These are phyloP conservation scores for Hestina assimilis DNA, from an alignment of 1,140 invertebrate species.

Conservation along the genomic window DNA sequence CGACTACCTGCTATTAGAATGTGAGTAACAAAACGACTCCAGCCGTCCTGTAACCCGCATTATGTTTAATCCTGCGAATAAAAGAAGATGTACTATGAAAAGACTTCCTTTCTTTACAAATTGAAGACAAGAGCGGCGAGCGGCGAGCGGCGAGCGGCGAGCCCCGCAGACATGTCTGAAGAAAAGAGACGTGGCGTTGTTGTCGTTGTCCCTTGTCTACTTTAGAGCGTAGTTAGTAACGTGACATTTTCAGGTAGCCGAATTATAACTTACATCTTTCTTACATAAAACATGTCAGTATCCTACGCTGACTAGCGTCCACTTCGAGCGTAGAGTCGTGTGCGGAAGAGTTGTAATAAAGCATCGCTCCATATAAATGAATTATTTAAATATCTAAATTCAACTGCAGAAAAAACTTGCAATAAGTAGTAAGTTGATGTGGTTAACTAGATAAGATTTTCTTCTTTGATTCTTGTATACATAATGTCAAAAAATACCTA, in stretches of 20 bases:
- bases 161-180: background rate
- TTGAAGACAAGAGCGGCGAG: constrained; percentile 13
- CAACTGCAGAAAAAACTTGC: too few relatives aligned
- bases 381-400: too few relatives aligned
- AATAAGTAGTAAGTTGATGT: too few relatives aligned
- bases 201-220: background rate
- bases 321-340: too few relatives aligned
- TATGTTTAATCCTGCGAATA: constrained; percentile 17
- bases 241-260: constrained; percentile 1
- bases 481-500: too few relatives aligned
- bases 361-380: too few relatives aligned
- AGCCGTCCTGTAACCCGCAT: constrained; percentile 2
- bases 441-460: too few relatives aligned
- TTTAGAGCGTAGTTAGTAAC: background rate
- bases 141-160: too few relatives aligned
- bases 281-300: background rate
- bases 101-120: constrained; percentile 23
- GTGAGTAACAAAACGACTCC: constrained; percentile 2
- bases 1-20: constrained; percentile 2
- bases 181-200: background rate
- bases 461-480: too few relatives aligned
- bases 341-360: background rate
- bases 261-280: background rate
- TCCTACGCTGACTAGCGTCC: background rate
- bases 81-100: constrained; percentile 8